Evolutionary conservation across 1,140 invertebrate species (phyloP), one percentile per base, ranked within the genome.

Genomic region (Habropoda laboriosa): DNA sequence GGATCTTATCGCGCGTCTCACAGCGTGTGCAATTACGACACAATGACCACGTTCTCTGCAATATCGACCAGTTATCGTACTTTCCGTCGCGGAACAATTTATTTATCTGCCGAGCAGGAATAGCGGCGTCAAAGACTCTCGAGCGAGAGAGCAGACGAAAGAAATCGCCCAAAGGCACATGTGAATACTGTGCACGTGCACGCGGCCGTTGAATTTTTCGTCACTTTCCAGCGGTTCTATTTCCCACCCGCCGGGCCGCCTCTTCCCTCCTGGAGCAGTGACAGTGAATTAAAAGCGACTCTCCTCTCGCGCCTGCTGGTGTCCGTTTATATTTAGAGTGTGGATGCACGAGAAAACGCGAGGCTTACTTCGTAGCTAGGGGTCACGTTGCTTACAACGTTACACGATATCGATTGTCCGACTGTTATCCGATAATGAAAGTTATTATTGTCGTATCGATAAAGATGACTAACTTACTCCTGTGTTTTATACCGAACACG

Each of bases 211-310:
- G 40, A 35, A 81, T 72, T 81, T 81, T 84, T 85, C 78, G 63
- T 73, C 18, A 49, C 47, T 73, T 57, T 61, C 61, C 21, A 45
- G 27, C 6, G 7, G 47, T 40, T 73, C 67, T 55, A 66, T 66
- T 66, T 67, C 38, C 51, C 73, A 35, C 42, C 16, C 13, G 1
- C 21, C 18, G n/a, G 45, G 21, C 18, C 16, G 38, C 35, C 30
- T 53, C 74, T 66, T 47, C 79, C 45, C 81, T 53, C 80, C 76
- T 27, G 58, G 79, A 53, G 83, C 57, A 72, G 60, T 78, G 70
- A 67, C 73, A 68, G 40, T 80, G 79, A 80, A 77, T 80, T 77
- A 76, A 67, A 55, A 51, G 30, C 51, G 42, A 35, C 30, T 2
- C 21, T n/a, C n/a, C n/a, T n/a, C 35, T 35, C 58, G n/a, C 42